Evolutionary conservation across 2,113 vertebrate genomes (phyloP), one percentile per base, ranked within the genome.

Genomic region (Aramus guarauna): DNA sequence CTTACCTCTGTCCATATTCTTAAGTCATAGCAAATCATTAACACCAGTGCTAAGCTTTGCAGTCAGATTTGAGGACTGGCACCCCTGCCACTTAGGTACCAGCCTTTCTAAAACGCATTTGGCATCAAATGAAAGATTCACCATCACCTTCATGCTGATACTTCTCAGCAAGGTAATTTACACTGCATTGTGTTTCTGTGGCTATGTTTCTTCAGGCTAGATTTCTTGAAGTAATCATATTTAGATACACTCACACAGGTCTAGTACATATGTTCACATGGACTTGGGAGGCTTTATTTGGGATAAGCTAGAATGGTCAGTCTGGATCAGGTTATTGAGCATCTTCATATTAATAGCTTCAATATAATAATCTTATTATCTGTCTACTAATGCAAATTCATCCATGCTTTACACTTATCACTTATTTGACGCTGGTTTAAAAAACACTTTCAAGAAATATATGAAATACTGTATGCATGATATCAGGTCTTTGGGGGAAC

Each of bases 401-500:
- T 75, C 48, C 19, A 24, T 58, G 21, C 27, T 68, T 84, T 43
- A 36, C 13, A 5, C 62, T 63, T 45, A 11, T 0, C 58, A 15
- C 63, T 80, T 55, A 5, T 6, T 78, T 93, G 26, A 39, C 9
- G 37, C 2, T 83, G 14, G 9, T 43, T 95, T 34, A 67, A 63
- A 78, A 74, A 64, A 60, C n/a, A 53, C 63, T 88, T 85, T 96
- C 21, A 80, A 93, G 41, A 97, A 97, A 72, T 43, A 15, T 22
- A 24, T 88, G 59, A 73, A 76, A 26, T 75, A 55, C 2, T 72
- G 18, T 47, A 47, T 34, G 9, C 69, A 48, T 94, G 34, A 7
- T 86, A 45, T 29, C 72, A 92, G 39, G 72, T 91, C 23, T 94
- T 89, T 83, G 66, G 62, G 48, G 36, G n/a, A 67, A 27, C 5